phyloP scores from a whole-genome alignment of 1,140 invertebrate species.

The Drosophila neocordata region DNA sequence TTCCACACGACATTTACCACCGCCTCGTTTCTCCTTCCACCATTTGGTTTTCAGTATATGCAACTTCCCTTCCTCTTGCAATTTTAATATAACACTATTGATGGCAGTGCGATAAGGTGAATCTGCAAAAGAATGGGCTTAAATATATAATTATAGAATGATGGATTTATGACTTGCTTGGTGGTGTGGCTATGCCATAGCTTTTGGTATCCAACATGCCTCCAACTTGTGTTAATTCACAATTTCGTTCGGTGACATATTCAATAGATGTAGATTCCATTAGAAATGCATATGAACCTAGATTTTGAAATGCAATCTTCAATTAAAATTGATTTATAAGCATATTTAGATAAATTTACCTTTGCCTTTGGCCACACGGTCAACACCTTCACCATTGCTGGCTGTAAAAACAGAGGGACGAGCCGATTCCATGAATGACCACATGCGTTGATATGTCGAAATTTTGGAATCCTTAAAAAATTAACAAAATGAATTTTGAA shows the following conservation, averaged over 20 bases:
- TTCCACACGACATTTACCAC: conserved; percentile 91
- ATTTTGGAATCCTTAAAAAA: conserved; percentile 93
- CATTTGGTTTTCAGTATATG: conserved; percentile 96
- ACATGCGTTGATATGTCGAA: conserved; percentile 95
- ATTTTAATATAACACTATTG: conserved; percentile 93
- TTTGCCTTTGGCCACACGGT: conserved; percentile 91
- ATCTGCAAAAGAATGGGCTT: conserved; percentile 85
- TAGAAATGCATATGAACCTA: conserved; percentile 91
- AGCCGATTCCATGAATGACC: conserved; percentile 95
- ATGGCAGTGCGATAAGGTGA: conserved; percentile 94
- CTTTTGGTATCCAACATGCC: conserved; percentile 95
- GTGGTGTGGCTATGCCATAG: conserved; percentile 96
- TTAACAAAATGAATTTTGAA: too few relatives aligned
- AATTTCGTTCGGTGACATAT: conserved; percentile 95
- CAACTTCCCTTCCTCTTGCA: conserved; percentile 96
- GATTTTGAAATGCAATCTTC: neutral
- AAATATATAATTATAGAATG: neutral
- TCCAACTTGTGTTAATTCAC: conserved; percentile 94
- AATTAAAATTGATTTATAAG: too few relatives aligned
- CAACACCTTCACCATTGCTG: conserved; percentile 93
- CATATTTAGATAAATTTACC: conserved; percentile 82
- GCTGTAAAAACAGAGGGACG: conserved; percentile 92
- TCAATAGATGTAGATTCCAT: conserved; percentile 97
- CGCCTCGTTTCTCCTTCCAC: conserved; percentile 96
- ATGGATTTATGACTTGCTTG: conserved; percentile 86